Percentiles rank a stretch among this genome's conserved stretches.
These are phyloP conservation scores for Lymantria monacha DNA, from an alignment of 2,888 invertebrate species.

Conservation along the genomic window DNA sequence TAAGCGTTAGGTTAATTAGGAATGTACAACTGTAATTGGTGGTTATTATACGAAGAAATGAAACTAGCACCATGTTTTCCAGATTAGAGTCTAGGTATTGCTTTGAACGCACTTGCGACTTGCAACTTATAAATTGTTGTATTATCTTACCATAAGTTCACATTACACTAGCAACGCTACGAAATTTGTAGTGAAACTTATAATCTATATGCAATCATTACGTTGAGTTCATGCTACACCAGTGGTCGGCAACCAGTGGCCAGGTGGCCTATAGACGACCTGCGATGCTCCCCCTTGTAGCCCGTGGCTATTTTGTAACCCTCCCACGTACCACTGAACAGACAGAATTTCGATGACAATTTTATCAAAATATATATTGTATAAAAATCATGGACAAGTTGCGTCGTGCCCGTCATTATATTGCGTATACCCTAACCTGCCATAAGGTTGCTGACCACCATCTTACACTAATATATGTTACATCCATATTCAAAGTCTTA, in stretches of 20 bases:
- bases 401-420: no score
- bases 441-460: not conserved
- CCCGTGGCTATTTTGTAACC: no score
- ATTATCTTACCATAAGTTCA: not conserved
- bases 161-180: not conserved
- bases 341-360: no score
- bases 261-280: no score
- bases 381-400: no score
- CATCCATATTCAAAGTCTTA: slow-evolving; percentile 5
- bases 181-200: not conserved
- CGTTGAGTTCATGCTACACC: no score
- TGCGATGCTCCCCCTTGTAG: no score
- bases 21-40: slow-evolving; percentile 21
- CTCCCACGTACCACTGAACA: no score
- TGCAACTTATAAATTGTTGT: not conserved
- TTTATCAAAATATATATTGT: no score
- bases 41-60: slow-evolving; percentile 24
- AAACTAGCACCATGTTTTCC: slow-evolving; percentile 39
- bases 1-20: slow-evolving; percentile 32
- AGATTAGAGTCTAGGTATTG: slow-evolving; percentile 23
- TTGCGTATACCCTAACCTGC: not conserved
- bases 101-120: not conserved
- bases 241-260: no score
- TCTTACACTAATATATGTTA: slow-evolving; percentile 2
- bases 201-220: not conserved